Conservation (phyloP, 1,140 invertebrate genomes). For the Drosophila kepulauana region DNA sequence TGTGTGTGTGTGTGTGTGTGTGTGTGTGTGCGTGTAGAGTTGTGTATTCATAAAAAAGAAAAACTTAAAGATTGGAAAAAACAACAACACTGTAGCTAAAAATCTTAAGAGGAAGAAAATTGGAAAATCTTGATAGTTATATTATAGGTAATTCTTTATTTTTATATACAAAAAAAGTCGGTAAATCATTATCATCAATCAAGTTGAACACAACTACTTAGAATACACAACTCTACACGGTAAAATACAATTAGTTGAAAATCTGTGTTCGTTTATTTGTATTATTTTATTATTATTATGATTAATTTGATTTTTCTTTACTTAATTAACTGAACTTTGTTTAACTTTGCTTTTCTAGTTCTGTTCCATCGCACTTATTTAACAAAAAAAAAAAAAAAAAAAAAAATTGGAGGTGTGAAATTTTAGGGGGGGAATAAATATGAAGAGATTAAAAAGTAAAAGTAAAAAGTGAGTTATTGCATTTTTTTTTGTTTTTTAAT, state of each 20-base stretch:
- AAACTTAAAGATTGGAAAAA: neutral
- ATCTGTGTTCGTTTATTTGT: neutral
- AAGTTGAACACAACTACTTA: slow-evolving; percentile 20
- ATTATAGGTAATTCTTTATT: neutral
- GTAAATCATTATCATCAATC: slow-evolving; percentile 6
- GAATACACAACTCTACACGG: slow-evolving; percentile 44
- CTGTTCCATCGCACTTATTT: slow-evolving; percentile 39
- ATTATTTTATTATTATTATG: slow-evolving; percentile 4
- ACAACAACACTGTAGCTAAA: slow-evolving; percentile 1
- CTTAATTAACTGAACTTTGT: slow-evolving; percentile 6
- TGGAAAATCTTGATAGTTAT: neutral
- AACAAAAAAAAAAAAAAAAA: slow-evolving; percentile 17
- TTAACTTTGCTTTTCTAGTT: slow-evolving; percentile 11
- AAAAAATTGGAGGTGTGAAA: neutral
- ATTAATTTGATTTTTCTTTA: slow-evolving; percentile 24
- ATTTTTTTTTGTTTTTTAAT: slow-evolving; percentile 35
- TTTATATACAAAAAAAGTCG: slow-evolving; percentile 28
- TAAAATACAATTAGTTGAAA: slow-evolving; percentile 11
- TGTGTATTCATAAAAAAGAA: slow-evolving; percentile 9
- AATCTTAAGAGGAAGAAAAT: slow-evolving; percentile 1
- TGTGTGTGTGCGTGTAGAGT: slow-evolving; percentile 1
- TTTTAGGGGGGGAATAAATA: slow-evolving; percentile 15
- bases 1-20: slow-evolving; percentile 7
- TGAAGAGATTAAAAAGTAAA: slow-evolving; percentile 45
- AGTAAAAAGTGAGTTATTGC: slow-evolving; percentile 51